A percentile compares a stretch with the other conserved stretches of the same genome.
These are phyloP conservation scores for Pseudococcus longispinus DNA, from an alignment of 2,888 invertebrate genomes.

Conservation along the genomic window DNA sequence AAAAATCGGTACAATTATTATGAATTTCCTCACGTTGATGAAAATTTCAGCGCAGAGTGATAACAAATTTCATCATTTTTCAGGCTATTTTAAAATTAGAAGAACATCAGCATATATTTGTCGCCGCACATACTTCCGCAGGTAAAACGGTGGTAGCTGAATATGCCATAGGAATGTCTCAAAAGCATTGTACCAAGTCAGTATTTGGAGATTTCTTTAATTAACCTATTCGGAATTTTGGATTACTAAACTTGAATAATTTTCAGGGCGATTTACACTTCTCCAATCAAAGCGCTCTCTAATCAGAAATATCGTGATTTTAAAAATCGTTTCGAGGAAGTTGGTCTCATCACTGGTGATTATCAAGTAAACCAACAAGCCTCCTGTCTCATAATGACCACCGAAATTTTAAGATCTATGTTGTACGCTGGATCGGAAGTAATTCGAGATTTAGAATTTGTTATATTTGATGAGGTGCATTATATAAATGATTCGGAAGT, in stretches of 20 bases:
- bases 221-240: background rate
- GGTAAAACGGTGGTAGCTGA: constrained; percentile 99
- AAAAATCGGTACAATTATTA: constrained; percentile 75
- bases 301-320: constrained; percentile 99
- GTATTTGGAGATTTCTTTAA: background rate
- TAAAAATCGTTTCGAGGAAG: constrained; percentile 88
- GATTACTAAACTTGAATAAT: background rate
- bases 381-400: constrained; percentile 97
- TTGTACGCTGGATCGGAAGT: constrained; percentile 72
- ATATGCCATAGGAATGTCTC: constrained; percentile 96
- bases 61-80: background rate
- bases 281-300: constrained; percentile 97
- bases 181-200: constrained; percentile 86
- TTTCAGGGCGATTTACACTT: constrained; percentile 90
- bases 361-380: constrained; percentile 93
- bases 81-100: constrained; percentile 92
- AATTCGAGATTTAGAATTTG: constrained; percentile 95
- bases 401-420: constrained; percentile 95
- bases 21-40: background rate
- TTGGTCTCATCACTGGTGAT: constrained; percentile 94
- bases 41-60: background rate
- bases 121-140: constrained; percentile 98
- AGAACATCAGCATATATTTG: constrained; percentile 93
- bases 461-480: constrained; percentile 99
- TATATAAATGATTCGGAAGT: constrained; percentile 97